A percentile compares a stretch with the other conserved stretches of the same genome.
These are phyloP conservation scores for Micromys minutus DNA, from an alignment of 2,113 vertebrate species.

Conservation along the genomic window DNA sequence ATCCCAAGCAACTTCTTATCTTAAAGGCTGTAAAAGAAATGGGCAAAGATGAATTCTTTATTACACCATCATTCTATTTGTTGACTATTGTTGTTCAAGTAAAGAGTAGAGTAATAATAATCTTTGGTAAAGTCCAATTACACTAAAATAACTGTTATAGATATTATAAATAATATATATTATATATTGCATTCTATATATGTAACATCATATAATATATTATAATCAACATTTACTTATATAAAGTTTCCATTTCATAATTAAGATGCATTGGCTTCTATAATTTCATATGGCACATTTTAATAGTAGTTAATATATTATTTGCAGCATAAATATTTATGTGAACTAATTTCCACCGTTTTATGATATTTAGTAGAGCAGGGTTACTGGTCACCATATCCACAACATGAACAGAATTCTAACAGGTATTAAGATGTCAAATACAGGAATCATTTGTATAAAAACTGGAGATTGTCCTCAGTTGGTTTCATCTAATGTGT, in stretches of 20 bases:
- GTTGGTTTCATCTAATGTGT: not conserved
- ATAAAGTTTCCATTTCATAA: slow-evolving; percentile 23
- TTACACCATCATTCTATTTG: not conserved
- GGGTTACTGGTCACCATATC: not conserved
- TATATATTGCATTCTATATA: not conserved
- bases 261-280: not conserved
- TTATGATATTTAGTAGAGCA: not conserved
- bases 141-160: not conserved
- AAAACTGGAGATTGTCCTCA: not conserved
- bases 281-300: not conserved
- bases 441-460: not conserved
- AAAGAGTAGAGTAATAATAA: slow-evolving; percentile 29
- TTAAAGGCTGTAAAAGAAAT: slow-evolving; percentile 28
- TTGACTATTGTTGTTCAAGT: not conserved
- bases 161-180: slow-evolving; percentile 32
- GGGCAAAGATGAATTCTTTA: not conserved
- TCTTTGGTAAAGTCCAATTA: not conserved
- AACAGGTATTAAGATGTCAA: not conserved
- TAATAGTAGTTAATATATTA: slow-evolving; percentile 3
- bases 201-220: not conserved
- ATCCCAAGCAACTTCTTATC: not conserved
- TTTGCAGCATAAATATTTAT: not conserved
- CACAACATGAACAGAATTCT: not conserved
- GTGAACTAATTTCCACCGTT: not conserved
- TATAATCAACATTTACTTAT: slow-evolving; percentile 40